Base-by-base conservation (phyloP, 2,888 invertebrate species). In the Neelides folsomi region DNA sequence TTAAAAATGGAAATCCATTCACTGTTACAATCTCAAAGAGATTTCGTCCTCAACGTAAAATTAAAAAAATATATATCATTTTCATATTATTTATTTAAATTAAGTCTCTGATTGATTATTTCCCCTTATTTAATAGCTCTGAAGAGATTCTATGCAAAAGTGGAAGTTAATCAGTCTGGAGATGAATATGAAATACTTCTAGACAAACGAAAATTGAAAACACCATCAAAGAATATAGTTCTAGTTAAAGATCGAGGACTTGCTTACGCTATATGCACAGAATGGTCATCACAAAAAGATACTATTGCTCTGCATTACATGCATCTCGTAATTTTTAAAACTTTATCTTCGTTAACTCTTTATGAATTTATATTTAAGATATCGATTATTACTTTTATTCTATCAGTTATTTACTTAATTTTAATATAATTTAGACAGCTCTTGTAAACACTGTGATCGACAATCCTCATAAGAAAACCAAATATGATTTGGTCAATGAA, bases 371-470 rank as follows among this genome's bases (percentile, higher is more conserved):
- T 13, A 8, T 47, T 38, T n/a, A 10, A 19, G 12, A 15, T 16
- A 50, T 43, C 27, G 1, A 16, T 36, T 20, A 15, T 18, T 37
- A 41, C 40, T 10, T 49, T 9, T 49, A 18, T 53, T 34, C n/a
- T n/a, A n/a, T n/a, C n/a, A n/a, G n/a, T n/a, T n/a, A n/a, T n/a
- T n/a, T n/a, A n/a, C n/a, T n/a, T n/a, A n/a, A n/a, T n/a, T n/a
- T n/a, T n/a, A n/a, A n/a, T n/a, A n/a, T n/a, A n/a, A n/a, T n/a
- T 58, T 72, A 86, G 81, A 94, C 89, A 10, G 82, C 87, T 1
- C 72, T 98, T 35, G 86, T 88, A 66, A 93, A 88, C 67, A 93
- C 92, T 18, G 82, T 83, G 27, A 72, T 90, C 56, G 98, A 98
- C 69, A 97, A 97, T 75, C 95, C 95, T 6, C 82, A 84, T 62